Evolutionary conservation across 2,113 vertebrate genomes (phyloP).

Genomic region (Poeciliopsis turrubarensis): DNA sequence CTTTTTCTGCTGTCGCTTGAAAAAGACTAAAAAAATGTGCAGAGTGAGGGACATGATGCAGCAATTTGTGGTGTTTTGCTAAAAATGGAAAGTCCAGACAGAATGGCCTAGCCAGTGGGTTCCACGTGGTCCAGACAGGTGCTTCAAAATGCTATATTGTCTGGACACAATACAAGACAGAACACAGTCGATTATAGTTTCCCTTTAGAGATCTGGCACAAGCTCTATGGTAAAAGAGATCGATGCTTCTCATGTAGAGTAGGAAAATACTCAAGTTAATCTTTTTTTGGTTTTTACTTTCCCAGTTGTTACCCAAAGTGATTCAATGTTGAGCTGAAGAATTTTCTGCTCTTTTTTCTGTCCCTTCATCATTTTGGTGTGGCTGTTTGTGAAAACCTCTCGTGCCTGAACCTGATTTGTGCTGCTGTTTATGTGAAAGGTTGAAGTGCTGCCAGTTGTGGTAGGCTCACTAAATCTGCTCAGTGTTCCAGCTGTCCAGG

Average conservation of each 20-base stretch:
- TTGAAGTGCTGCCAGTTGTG: constrained; percentile 21
- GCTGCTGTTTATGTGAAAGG: constrained; percentile 52
- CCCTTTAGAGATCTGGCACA: constrained; percentile 2
- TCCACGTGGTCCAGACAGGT: constrained; percentile 67
- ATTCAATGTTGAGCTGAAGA: constrained; percentile 27
- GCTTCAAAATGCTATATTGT: constrained; percentile 44
- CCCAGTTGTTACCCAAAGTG: constrained; percentile 33
- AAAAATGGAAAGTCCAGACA: constrained; percentile 68
- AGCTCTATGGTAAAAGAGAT: constrained; percentile 5
- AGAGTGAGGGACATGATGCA: constrained; percentile 53
- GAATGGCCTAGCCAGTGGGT: constrained; percentile 45
- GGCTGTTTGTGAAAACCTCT: constrained; percentile 58
- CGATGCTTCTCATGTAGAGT: constrained; percentile 24
- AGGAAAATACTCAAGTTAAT: constrained; percentile 18
- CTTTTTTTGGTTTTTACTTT: constrained; percentile 12
- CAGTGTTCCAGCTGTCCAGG: constrained; percentile 28
- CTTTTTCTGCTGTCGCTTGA: constrained; percentile 37
- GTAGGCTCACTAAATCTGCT: constrained; percentile 32
- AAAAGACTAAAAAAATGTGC: constrained; percentile 23
- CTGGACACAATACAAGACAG: constrained; percentile 34
- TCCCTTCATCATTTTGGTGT: constrained; percentile 55
- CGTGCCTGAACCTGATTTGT: constrained; percentile 50
- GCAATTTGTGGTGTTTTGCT: constrained; percentile 70
- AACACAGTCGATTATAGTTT: constrained; percentile 58
- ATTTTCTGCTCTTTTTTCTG: not conserved